Conservation (phyloP, 2,888 invertebrate genomes). For the Tridacna gigas region DNA sequence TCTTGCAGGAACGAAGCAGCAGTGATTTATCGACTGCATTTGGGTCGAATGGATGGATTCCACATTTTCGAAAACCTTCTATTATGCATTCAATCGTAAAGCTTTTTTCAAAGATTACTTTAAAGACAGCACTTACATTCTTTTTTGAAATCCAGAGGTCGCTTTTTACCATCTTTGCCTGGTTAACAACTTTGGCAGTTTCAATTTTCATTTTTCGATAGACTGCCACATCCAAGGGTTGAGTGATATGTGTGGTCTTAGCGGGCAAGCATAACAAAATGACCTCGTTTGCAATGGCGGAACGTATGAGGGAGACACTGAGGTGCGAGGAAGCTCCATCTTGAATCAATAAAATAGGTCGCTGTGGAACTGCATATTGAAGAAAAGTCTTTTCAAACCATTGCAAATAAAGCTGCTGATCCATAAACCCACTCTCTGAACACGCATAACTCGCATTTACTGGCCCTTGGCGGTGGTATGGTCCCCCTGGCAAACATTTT, state of each 20-base stretch:
- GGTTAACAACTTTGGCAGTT: conserved; percentile 34
- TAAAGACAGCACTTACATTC: conserved; percentile 12
- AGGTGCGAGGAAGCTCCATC: conserved; percentile 50
- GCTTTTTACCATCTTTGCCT: conserved; percentile 14
- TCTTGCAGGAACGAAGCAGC: neutral
- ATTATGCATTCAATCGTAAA: too few species aligned
- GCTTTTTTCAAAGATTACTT: neutral
- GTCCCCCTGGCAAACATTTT: too few species aligned
- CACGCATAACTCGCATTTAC: too few species aligned
- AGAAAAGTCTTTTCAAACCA: conserved; percentile 35
- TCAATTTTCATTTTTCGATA: conserved; percentile 52
- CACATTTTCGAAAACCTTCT: conserved; percentile 22
- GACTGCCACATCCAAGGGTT: conserved; percentile 45
- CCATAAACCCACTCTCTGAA: too few species aligned
- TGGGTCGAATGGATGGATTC: conserved; percentile 23
- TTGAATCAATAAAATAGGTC: conserved; percentile 38
- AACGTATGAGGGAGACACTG: conserved; percentile 20
- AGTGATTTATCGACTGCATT: conserved; percentile 25
- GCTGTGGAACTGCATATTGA: conserved; percentile 10
- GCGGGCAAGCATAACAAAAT: conserved; percentile 44
- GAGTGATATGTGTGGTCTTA: conserved; percentile 35
- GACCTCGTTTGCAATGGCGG: conserved; percentile 49
- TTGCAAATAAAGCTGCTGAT: too few species aligned
- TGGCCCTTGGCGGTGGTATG: too few species aligned
- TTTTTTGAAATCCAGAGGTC: conserved; percentile 13